Evolutionary conservation across 2,797 vertebrate genomes (phyloP), one percentile per base, ranked within the genome.

Genomic region (Helicolenus hilgendorfi): DNA sequence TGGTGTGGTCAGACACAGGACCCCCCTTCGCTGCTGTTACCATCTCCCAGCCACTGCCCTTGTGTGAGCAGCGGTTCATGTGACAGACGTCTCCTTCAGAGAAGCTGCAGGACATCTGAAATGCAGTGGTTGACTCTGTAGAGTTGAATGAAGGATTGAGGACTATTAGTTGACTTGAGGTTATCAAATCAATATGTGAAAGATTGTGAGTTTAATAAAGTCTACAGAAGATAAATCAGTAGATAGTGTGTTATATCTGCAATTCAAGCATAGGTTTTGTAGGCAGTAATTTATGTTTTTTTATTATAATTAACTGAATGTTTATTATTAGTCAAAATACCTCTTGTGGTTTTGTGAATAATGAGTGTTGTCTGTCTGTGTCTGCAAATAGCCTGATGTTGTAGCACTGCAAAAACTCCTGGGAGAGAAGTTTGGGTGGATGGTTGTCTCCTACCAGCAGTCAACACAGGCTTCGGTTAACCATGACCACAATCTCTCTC

Each of bases 61-160:
- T 11, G 0, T 35, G 4, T 64, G 90, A 81, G 58, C 93, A 94
- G 8, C 2, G 41, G 2, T 4, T 81, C 93, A 94, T 94, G 9
- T 79, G 11, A 73, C 93, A 94, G 58, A 65, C 77, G 18, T 0
- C 55, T 7, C 14, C 63, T 10, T 85, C 1, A 18, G 55, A 67
- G 67, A 96, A 96, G 69, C 63, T 64, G 20, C 95, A 96, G 72
- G 67, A 38, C 78, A 94, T 83, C 45, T 62, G 33, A 7, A 93
- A 91, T 24, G 94, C 84, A 72, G 86, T 8, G 2, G 81, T 67
- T 11, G 92, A 89, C 2, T n/a, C 94, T 95, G 76, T 72, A 27
- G 64, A 83, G 11, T 60, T 38, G 33, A 70, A 62, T 26, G 2
- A 68, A 65, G 11, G 18, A 94, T 14, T 15, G 13, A 67, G 1